Conservation (phyloP, 2,797 vertebrate species). For the Amniataba percoides region DNA sequence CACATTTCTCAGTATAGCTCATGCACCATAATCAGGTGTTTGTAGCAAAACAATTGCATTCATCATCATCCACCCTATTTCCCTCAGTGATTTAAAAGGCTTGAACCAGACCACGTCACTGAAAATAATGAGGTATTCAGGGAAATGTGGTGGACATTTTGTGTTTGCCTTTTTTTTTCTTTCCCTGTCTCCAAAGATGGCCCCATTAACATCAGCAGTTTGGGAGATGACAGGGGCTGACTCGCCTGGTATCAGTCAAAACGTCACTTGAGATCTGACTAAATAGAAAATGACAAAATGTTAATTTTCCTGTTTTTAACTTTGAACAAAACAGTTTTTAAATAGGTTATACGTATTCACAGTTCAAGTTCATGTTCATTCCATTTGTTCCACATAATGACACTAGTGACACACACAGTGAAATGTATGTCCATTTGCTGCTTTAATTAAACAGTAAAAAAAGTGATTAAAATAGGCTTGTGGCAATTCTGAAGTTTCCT, state of each 20-base stretch:
- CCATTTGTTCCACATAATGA: no score
- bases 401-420: no score
- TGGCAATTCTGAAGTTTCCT: no score
- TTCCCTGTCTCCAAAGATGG: constrained; percentile 23
- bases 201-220: constrained; percentile 22
- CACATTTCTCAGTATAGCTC: constrained; percentile 33
- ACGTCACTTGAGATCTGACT: constrained; percentile 21
- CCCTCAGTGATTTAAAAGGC: constrained; percentile 26
- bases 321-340: constrained; percentile 1
- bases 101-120: constrained; percentile 25
- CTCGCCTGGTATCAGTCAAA: constrained; percentile 14
- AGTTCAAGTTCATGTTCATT: no score
- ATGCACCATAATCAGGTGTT: constrained; percentile 46
- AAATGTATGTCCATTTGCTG: no score
- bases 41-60: constrained; percentile 25
- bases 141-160: constrained; percentile 42
- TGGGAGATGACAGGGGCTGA: constrained; percentile 15
- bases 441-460: no score
- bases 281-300: constrained; percentile 4
- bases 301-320: neutral
- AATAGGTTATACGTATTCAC: neutral
- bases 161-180: neutral
- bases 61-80: constrained; percentile 42
- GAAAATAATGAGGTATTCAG: constrained; percentile 63
- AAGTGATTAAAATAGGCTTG: no score